Conservation (phyloP, 2,797 vertebrate genomes). For the Syngnathus acus region DNA sequence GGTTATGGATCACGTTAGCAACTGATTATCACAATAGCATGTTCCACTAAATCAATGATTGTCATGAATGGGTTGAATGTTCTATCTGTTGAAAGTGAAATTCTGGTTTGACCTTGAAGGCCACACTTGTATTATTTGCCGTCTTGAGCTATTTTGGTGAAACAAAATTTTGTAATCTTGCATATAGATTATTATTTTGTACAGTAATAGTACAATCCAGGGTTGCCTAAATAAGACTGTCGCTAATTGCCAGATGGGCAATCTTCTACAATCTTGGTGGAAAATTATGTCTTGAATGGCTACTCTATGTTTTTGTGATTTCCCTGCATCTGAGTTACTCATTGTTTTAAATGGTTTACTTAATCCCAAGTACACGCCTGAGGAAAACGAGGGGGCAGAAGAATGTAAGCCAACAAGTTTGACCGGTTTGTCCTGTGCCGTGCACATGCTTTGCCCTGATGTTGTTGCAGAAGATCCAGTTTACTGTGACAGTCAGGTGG, state of each 20-base stretch:
- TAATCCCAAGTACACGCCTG: not conserved
- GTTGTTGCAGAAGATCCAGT: not conserved
- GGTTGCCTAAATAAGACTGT: not conserved
- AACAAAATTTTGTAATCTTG: too few relatives aligned
- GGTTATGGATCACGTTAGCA: too few relatives aligned
- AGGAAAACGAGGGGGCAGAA: conserved; percentile 9
- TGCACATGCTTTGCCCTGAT: not conserved
- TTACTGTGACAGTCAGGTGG: not conserved
- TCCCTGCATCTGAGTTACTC: not conserved
- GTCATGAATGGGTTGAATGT: too few relatives aligned
- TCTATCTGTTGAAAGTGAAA: too few relatives aligned
- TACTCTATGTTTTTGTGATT: not conserved
- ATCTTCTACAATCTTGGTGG: not conserved
- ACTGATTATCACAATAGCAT: too few relatives aligned
- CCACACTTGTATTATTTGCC: too few relatives aligned
- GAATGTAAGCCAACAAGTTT: conserved; percentile 34
- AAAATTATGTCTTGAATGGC: not conserved
- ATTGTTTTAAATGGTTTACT: not conserved
- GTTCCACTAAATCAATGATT: too few relatives aligned
- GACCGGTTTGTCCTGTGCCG: conserved; percentile 34
- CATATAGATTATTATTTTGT: too few relatives aligned
- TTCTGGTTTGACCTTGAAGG: too few relatives aligned
- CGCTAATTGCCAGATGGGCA: not conserved
- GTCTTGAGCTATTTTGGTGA: too few relatives aligned
- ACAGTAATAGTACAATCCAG: too few relatives aligned